These are phyloP conservation scores for Lepus americanus DNA, from an alignment of 2,113 vertebrate genomes.

Conservation along the genomic window DNA sequence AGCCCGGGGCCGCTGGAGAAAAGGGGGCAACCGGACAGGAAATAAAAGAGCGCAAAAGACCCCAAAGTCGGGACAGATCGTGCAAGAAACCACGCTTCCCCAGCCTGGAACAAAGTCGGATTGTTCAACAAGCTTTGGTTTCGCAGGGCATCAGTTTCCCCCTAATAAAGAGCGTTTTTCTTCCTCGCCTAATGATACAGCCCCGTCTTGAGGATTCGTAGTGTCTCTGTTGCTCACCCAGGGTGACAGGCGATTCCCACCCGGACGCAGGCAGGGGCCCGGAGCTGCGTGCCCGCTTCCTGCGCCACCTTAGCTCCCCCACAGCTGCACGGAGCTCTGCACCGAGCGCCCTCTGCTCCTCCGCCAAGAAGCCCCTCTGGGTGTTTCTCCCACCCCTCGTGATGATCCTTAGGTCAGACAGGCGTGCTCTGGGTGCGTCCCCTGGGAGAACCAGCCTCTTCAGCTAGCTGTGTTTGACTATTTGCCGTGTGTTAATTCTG, in stretches of 20 bases:
- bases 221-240: conserved; percentile 50
- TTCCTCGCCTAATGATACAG: conserved; percentile 42
- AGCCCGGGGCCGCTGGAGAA: not conserved
- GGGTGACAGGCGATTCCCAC: not conserved
- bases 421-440: not conserved
- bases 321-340: not conserved
- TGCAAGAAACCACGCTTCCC: conserved; percentile 34
- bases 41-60: conserved; percentile 44
- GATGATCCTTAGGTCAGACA: not conserved
- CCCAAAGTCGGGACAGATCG: not conserved
- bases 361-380: not conserved
- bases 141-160: conserved; percentile 48
- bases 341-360: not conserved
- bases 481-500: not conserved
- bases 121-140: conserved; percentile 64
- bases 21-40: conserved; percentile 17
- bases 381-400: no score
- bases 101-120: not conserved
- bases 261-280: not conserved
- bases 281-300: not conserved
- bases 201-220: conserved; percentile 56
- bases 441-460: not conserved
- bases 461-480: not conserved
- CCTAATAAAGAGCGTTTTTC: conserved; percentile 52
- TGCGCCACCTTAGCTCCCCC: not conserved